These are phyloP conservation scores for Musca vetustissima DNA, from an alignment of 1,140 invertebrate genomes.

Conservation along the genomic window DNA sequence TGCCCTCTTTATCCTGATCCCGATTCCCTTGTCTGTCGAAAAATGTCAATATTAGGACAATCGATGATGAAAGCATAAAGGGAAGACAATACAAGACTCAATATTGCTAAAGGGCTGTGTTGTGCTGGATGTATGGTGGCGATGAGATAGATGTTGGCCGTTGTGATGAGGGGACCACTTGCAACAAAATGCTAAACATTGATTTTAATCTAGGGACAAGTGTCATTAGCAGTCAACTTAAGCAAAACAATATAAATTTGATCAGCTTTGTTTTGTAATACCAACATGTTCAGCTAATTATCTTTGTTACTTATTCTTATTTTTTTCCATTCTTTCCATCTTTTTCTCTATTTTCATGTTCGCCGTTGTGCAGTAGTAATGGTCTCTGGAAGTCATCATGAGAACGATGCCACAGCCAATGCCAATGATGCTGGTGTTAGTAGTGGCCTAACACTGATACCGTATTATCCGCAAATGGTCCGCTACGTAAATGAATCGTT, in stretches of 20 bases:
- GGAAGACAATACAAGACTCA: no score
- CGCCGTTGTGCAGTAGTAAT: no score
- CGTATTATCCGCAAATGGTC: constrained; percentile 49
- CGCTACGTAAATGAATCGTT: constrained; percentile 55
- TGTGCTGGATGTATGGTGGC: no score
- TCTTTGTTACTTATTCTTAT: constrained; percentile 5
- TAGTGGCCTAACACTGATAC: constrained; percentile 39
- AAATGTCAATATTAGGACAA: no score
- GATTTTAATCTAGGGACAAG: background rate
- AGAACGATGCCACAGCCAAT: background rate
- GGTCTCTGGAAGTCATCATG: constrained; percentile 26
- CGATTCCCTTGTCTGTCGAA: no score
- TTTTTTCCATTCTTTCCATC: background rate
- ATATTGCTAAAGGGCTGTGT: no score
- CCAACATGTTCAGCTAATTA: constrained; percentile 20
- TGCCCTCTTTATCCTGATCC: no score
- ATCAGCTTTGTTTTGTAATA: background rate
- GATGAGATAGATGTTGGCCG: no score
- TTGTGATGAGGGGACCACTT: no score
- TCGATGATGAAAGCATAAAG: no score
- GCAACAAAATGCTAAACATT: no score
- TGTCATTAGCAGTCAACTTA: constrained; percentile 9
- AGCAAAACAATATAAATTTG: constrained; percentile 12
- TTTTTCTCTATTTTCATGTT: background rate
- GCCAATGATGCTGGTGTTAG: constrained; percentile 40